Base-by-base conservation (phyloP, 2,888 invertebrate genomes). In the Cosmia trapezina region DNA sequence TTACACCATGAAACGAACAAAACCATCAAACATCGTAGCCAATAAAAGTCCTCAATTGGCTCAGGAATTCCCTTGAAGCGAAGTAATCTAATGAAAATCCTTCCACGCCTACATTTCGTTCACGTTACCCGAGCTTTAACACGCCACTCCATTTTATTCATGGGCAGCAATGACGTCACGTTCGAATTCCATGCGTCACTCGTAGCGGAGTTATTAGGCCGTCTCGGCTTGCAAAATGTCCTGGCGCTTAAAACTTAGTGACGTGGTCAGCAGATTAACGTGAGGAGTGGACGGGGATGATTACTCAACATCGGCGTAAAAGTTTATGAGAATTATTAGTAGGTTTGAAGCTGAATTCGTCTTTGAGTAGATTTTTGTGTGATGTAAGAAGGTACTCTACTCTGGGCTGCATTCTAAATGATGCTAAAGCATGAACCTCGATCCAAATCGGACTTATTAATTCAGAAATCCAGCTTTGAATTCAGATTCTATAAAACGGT, bases 71-170 rank as follows among this genome's bases (percentile, higher is more conserved):
- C 73, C 76, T 73, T 62, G 65, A 71, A 70, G 62, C 70, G 76
- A 67, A 70, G 49, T 66, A 80, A 76, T 69, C 75, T 83, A 85
- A 85, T 85, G 84, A 81, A 85, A 85, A 85, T 85, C 84, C 78
- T 81, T 86, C 73, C 83, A 81, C 72, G 86, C 76, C 80, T 83
- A 74, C 78, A 77, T 83, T 83, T 83, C 66, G 78, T 84, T 70
- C 83, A 76, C 65, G 76, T 81, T 84, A 76, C 63, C 78, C 73
- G 76, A 79, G 81, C 81, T 83, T 86, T 86, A 84, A 84, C 84
- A 83, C 83, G 78, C 81, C 77, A 81, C 79, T 83, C 84, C 80
- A 79, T 85, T 82, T 85, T 83, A 83, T 86, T 83, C 86, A 82
- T 82, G 84, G 80, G 68, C 83, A 71, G 66, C 64, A 41, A 79